phyloP scores from a whole-genome alignment of 2,888 invertebrate genomes.

The Poecilobothrus nobilitatus region DNA sequence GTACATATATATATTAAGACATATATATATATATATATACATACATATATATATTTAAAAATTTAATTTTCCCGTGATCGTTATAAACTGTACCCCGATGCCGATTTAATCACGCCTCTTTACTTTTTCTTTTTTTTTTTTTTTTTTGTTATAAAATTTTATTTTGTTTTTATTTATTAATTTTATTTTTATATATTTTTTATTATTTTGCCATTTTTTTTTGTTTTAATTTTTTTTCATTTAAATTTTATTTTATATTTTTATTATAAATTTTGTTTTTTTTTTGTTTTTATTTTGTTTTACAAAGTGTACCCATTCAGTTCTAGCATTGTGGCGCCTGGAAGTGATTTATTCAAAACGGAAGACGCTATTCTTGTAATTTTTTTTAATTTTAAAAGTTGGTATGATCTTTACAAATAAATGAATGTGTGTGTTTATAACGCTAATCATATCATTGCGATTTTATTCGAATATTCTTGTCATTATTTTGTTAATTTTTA shows the following conservation, averaged over 20 bases:
- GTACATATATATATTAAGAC: too few species aligned
- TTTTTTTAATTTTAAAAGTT: neutral
- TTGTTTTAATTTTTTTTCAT: too few species aligned
- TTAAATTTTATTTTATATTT: too few species aligned
- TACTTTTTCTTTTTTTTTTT: neutral
- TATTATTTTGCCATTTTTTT: neutral
- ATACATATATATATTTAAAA: neutral
- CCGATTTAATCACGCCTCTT: neutral
- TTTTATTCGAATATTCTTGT: neutral
- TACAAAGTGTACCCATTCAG: neutral
- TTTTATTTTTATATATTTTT: neutral
- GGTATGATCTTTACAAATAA: neutral
- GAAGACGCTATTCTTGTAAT: conserved; percentile 14
- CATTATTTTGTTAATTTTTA: neutral
- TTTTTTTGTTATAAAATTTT: neutral
- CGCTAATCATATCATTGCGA: neutral
- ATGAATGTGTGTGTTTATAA: neutral
- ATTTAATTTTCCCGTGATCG: neutral
- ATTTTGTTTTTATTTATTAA: neutral
- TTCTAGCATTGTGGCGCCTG: conserved; percentile 15
- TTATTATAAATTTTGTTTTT: too few species aligned
- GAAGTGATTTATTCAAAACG: conserved; percentile 18
- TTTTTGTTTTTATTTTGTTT: neutral
- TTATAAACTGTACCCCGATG: neutral
- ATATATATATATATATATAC: too few species aligned